Evolutionary conservation across 2,888 invertebrate genomes (phyloP).

Genomic region (Tiphia femorata): DNA sequence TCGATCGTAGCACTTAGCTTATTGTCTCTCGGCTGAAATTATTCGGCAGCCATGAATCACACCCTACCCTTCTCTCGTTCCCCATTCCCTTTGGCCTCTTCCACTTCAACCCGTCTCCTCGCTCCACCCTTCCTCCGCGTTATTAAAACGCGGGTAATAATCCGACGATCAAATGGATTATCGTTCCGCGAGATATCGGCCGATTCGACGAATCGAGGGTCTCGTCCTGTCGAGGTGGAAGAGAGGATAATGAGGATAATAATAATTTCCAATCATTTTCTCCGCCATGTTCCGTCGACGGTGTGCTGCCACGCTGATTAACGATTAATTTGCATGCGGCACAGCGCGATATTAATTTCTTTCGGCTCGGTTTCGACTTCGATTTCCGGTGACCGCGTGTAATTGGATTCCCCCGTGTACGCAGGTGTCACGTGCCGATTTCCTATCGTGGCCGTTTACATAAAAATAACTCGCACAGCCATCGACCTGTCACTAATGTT

Average conservation of each 20-base stretch:
- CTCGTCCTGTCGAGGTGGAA: too few relatives aligned
- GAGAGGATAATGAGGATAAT: neutral
- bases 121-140: conserved; percentile 14
- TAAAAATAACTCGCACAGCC: too few relatives aligned
- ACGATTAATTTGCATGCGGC: too few relatives aligned
- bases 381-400: conserved; percentile 8
- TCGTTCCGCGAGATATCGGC: conserved; percentile 5
- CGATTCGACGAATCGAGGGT: too few relatives aligned
- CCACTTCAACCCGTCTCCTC: too few relatives aligned
- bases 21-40: conserved; percentile 52
- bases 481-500: too few relatives aligned
- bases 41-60: conserved; percentile 48
- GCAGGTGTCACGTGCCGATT: too few relatives aligned
- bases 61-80: conserved; percentile 27
- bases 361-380: neutral
- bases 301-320: too few relatives aligned
- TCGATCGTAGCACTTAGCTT: conserved; percentile 52
- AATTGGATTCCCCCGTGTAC: conserved; percentile 16
- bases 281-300: too few relatives aligned
- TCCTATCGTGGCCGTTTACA: too few relatives aligned
- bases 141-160: conserved; percentile 41
- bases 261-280: neutral
- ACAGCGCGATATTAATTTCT: too few relatives aligned
- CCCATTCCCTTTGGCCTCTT: conserved; percentile 3
- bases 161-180: conserved; percentile 39